Evolutionary conservation across 2,888 invertebrate genomes (phyloP).

Genomic region (Agonum fuliginosum): DNA sequence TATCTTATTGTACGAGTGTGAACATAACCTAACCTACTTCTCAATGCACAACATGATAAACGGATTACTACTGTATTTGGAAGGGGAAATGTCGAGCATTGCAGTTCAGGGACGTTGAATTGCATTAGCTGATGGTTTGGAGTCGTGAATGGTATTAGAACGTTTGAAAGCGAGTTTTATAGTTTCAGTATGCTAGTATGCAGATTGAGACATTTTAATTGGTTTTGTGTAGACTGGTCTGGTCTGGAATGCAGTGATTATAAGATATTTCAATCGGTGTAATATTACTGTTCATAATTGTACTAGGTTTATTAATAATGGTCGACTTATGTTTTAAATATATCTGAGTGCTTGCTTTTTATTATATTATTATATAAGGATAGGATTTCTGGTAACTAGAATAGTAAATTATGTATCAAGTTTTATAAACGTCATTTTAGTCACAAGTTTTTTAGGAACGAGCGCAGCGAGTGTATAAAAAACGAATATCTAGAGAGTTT

Average conservation of each 20-base stretch:
- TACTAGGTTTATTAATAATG: neutral
- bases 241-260: neutral
- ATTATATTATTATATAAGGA: too few species aligned
- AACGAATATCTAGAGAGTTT: too few species aligned
- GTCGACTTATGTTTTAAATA: too few species aligned
- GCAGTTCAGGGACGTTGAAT: neutral
- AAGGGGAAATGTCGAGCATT: too few species aligned
- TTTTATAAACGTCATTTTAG: too few species aligned
- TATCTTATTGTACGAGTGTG: conserved; percentile 19
- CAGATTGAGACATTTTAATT: neutral
- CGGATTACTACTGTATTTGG: conserved; percentile 10
- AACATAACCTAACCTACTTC: conserved; percentile 30
- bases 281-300: neutral
- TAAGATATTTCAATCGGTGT: neutral
- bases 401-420: too few species aligned
- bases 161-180: neutral
- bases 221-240: neutral
- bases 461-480: too few species aligned
- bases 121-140: neutral
- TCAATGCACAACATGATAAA: conserved; percentile 19
- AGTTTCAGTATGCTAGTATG: neutral
- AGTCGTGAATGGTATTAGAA: neutral
- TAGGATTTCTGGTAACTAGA: too few species aligned
- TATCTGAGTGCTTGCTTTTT: too few species aligned
- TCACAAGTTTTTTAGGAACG: too few species aligned